Conservation (phyloP, 2,888 invertebrate species). For the Patella depressa region DNA sequence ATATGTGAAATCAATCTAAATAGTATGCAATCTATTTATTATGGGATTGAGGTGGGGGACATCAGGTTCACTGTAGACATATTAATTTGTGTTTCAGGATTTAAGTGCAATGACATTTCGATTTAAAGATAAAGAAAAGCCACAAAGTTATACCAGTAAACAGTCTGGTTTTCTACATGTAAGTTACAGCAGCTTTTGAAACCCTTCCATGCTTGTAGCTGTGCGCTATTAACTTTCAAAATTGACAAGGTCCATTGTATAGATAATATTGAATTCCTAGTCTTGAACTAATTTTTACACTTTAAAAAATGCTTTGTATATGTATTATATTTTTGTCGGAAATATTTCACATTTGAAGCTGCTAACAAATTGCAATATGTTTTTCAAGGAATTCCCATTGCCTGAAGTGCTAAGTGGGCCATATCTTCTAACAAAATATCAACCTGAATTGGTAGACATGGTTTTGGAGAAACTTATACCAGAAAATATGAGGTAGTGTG, state of each 20-base stretch:
- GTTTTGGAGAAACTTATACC: slow-evolving; percentile 83
- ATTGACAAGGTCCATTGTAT: too few species aligned
- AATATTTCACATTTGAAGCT: too few species aligned
- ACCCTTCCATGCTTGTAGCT: too few species aligned
- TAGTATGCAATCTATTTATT: too few species aligned
- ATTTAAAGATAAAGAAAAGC: slow-evolving; percentile 73
- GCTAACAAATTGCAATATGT: neutral
- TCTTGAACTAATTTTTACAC: too few species aligned
- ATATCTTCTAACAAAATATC: slow-evolving; percentile 86
- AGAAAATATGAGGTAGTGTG: slow-evolving; percentile 79
- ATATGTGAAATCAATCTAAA: too few species aligned
- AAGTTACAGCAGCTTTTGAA: slow-evolving; percentile 28
- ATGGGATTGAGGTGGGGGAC: too few species aligned
- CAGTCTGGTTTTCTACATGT: slow-evolving; percentile 67
- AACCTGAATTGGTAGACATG: slow-evolving; percentile 84
- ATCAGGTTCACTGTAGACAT: neutral
- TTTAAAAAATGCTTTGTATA: too few species aligned
- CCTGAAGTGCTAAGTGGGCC: slow-evolving; percentile 87
- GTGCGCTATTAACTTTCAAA: too few species aligned
- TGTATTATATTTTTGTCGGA: too few species aligned
- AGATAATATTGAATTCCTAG: too few species aligned
- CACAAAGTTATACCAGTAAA: slow-evolving; percentile 57
- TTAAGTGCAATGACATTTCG: slow-evolving; percentile 68
- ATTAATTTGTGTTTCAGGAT: slow-evolving; percentile 53
- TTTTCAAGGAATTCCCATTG: slow-evolving; percentile 77